Conservation (phyloP, 1,140 invertebrate genomes). For the Tyrophagus putrescentiae region DNA sequence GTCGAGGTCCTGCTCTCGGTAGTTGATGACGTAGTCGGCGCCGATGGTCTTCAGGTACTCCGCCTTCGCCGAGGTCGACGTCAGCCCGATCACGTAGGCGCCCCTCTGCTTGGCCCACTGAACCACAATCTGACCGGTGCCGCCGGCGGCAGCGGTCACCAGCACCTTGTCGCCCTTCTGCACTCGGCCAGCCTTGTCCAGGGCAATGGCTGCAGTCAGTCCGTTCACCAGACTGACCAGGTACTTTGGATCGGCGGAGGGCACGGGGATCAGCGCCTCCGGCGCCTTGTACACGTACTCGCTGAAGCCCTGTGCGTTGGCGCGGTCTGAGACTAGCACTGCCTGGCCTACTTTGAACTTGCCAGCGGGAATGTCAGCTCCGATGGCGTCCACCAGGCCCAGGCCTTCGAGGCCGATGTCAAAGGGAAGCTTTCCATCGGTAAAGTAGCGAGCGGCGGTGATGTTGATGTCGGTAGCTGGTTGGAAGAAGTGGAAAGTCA, state of each 20-base stretch:
- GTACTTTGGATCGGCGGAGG: slow-evolving; percentile 30
- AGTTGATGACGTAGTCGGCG: slow-evolving; percentile 34
- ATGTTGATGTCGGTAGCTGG: slow-evolving; percentile 23
- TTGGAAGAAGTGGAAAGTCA: too few species aligned
- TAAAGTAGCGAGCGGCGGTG: slow-evolving; percentile 21
- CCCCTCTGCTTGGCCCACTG: slow-evolving; percentile 33
- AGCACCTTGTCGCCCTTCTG: slow-evolving; percentile 30
- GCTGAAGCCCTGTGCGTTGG: background rate
- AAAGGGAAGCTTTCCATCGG: slow-evolving; percentile 15
- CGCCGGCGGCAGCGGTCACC: slow-evolving; percentile 34
- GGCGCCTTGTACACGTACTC: background rate
- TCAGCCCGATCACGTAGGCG: slow-evolving; percentile 36
- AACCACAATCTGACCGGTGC: slow-evolving; percentile 34
- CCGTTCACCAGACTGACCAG: slow-evolving; percentile 33
- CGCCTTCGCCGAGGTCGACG: slow-evolving; percentile 34
- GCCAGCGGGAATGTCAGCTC: background rate
- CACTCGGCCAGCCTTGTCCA: slow-evolving; percentile 25
- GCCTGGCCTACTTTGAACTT: background rate
- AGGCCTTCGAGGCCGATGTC: slow-evolving; percentile 21
- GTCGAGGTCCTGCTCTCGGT: slow-evolving; percentile 33
- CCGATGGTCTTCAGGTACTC: slow-evolving; percentile 33
- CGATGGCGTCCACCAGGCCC: background rate
- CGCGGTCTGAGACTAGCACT: background rate
- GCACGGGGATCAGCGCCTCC: slow-evolving; percentile 29
- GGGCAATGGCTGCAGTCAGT: slow-evolving; percentile 32